These are phyloP conservation scores for Bothrops alternatus DNA, from an alignment of 2,797 vertebrate genomes.

Conservation along the genomic window DNA sequence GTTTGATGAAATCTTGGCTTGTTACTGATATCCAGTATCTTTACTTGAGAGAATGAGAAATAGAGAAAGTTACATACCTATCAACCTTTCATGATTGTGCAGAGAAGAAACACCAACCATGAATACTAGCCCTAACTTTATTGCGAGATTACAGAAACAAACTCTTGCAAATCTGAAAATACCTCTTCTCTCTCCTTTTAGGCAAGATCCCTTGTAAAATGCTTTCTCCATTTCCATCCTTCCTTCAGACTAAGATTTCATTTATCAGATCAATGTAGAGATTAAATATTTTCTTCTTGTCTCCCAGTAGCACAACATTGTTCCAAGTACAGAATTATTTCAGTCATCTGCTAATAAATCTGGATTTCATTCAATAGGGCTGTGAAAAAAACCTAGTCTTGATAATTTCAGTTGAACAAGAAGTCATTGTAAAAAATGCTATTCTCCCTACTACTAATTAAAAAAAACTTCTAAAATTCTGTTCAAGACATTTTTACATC, in stretches of 20 bases:
- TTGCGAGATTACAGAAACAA: neutral
- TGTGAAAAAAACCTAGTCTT: neutral
- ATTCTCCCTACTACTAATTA: neutral
- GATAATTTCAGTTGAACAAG: too few species aligned
- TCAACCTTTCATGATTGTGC: neutral
- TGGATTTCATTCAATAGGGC: neutral
- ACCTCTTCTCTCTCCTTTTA: neutral
- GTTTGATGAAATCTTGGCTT: neutral
- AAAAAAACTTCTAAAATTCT: neutral
- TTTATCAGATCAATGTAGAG: neutral
- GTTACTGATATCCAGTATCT: neutral
- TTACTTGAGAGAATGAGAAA: neutral
- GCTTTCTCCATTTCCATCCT: neutral
- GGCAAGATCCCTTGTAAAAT: neutral
- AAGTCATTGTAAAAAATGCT: neutral
- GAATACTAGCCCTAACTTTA: neutral
- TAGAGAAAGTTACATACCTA: neutral
- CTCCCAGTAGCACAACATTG: neutral
- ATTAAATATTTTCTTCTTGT: neutral
- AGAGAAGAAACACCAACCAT: neutral
- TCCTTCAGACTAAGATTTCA: neutral
- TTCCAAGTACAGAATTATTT: neutral
- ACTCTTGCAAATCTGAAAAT: neutral
- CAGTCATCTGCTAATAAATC: neutral
- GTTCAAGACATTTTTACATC: rapidly evolving